phyloP scores from a whole-genome alignment of 2,113 vertebrate genomes.

The Numida meleagris region DNA sequence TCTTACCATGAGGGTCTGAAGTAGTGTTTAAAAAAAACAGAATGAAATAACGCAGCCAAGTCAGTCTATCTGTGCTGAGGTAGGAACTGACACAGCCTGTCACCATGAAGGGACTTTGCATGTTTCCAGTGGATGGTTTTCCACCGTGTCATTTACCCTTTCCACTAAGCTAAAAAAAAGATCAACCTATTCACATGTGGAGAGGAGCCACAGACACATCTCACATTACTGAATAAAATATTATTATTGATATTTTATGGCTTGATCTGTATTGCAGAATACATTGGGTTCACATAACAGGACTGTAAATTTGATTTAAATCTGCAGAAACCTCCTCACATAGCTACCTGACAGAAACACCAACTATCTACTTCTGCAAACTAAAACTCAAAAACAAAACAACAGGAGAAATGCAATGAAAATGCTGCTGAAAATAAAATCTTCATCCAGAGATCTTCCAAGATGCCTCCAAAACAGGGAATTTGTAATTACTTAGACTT shows the following conservation, averaged over 20 bases:
- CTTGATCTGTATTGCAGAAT: neutral
- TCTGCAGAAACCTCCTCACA: neutral
- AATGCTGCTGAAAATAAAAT: neutral
- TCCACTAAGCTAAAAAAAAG: neutral
- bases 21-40: neutral
- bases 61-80: neutral
- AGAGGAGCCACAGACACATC: neutral
- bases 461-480: neutral
- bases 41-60: neutral
- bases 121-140: neutral
- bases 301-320: neutral
- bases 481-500: constrained; percentile 29
- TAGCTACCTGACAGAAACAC: neutral
- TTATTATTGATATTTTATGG: neutral
- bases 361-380: neutral
- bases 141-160: neutral
- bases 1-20: neutral
- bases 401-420: neutral
- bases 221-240: neutral
- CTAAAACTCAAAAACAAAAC: neutral
- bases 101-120: neutral
- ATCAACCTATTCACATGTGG: neutral
- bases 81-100: neutral
- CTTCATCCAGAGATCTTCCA: neutral
- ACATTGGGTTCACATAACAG: neutral